phyloP scores from a whole-genome alignment of 2,113 vertebrate genomes.

The Nesospiza acunhae region DNA sequence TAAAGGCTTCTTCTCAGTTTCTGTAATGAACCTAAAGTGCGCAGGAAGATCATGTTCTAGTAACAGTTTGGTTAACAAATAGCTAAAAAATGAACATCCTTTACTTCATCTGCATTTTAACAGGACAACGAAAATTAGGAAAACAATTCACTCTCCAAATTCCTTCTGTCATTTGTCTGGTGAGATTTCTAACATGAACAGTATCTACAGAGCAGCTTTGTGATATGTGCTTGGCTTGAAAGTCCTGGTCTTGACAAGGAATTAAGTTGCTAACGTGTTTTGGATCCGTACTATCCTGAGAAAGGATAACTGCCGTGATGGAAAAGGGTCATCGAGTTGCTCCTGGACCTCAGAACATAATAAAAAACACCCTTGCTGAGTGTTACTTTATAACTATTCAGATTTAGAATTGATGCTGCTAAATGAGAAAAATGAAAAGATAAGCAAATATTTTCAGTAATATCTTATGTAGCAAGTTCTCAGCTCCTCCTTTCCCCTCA shows the following conservation, averaged over 20 bases:
- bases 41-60: background rate
- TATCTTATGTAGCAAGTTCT: background rate
- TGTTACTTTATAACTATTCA: background rate
- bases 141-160: background rate
- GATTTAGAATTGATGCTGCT: background rate
- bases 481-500: background rate
- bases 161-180: background rate
- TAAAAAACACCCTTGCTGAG: background rate
- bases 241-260: background rate
- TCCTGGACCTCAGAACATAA: background rate
- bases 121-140: background rate
- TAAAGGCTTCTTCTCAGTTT: background rate
- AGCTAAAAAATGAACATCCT: background rate
- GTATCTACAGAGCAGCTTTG: background rate
- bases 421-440: background rate
- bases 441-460: background rate
- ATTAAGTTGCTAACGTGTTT: background rate
- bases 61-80: background rate
- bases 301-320: background rate
- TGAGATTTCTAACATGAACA: background rate
- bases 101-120: background rate
- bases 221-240: background rate
- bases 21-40: background rate
- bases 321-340: background rate
- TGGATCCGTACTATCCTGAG: background rate